Evolutionary conservation across 2,797 vertebrate genomes (phyloP).

Genomic region (Strix occidentalis): DNA sequence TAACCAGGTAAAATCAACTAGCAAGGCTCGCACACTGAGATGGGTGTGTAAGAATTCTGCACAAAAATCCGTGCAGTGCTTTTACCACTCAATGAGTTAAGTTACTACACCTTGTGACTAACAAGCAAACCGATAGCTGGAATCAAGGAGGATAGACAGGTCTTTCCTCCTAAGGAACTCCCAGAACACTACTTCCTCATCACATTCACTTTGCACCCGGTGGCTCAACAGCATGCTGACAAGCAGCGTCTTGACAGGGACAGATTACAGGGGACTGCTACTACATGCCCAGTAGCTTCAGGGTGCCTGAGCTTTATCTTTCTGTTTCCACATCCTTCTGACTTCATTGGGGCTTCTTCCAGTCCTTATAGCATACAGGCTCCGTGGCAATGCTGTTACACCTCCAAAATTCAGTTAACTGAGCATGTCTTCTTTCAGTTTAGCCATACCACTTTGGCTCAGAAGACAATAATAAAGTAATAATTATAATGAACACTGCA

Average conservation of each 20-base stretch:
- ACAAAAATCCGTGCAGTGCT: background rate
- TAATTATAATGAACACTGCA: background rate
- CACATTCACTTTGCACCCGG: accelerated
- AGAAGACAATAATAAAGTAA: background rate
- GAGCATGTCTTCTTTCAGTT: background rate
- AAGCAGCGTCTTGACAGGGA: background rate
- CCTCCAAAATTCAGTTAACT: background rate
- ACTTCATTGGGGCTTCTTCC: background rate
- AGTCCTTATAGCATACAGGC: background rate
- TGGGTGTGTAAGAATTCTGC: background rate
- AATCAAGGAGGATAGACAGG: background rate
- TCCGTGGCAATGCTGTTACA: background rate
- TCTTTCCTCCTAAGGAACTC: background rate
- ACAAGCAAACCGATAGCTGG: background rate
- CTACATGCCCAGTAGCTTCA: background rate
- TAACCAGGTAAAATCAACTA: background rate
- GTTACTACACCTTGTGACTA: background rate
- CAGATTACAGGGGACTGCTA: background rate
- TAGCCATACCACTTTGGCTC: background rate
- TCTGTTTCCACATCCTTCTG: background rate
- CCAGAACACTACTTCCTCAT: background rate
- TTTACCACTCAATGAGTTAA: background rate
- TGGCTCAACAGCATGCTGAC: background rate
- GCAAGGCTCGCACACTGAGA: background rate
- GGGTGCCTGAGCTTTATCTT: background rate